Conservation (phyloP, 64 coral and sea anemone species). For the Astreopora myriophthalma region DNA sequence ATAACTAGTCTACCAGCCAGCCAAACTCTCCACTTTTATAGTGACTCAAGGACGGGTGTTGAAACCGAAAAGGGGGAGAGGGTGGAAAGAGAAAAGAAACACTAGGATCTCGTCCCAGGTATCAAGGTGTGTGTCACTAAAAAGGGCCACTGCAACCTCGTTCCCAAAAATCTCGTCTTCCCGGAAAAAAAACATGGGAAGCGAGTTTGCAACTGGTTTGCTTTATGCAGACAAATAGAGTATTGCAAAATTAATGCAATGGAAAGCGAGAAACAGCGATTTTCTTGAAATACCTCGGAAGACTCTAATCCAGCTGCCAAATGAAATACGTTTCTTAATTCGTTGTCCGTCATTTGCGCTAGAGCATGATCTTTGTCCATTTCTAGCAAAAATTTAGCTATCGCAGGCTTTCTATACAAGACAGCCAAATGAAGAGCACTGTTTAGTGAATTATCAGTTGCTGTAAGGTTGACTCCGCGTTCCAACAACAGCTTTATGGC, state of each 20-base stretch:
- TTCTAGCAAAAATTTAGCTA: not conserved
- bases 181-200: no score
- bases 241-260: not conserved
- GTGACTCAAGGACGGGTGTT: no score
- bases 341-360: not conserved
- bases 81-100: no score
- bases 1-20: no score
- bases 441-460: not conserved
- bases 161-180: no score
- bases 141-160: no score
- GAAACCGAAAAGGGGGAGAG: no score
- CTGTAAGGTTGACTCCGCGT: constrained; percentile 4
- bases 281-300: not conserved
- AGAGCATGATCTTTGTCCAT: not conserved
- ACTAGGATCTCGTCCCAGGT: no score
- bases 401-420: not conserved
- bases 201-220: no score
- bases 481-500: constrained; percentile 19
- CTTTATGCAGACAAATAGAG: no score
- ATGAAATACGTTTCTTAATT: not conserved
- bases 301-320: not conserved
- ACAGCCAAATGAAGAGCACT: constrained; percentile 28
- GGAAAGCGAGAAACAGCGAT: not conserved
- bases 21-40: no score
- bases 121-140: no score